Evolutionary conservation across 2,113 vertebrate genomes (phyloP).

Genomic region (Tretioscincus oriximinensis): DNA sequence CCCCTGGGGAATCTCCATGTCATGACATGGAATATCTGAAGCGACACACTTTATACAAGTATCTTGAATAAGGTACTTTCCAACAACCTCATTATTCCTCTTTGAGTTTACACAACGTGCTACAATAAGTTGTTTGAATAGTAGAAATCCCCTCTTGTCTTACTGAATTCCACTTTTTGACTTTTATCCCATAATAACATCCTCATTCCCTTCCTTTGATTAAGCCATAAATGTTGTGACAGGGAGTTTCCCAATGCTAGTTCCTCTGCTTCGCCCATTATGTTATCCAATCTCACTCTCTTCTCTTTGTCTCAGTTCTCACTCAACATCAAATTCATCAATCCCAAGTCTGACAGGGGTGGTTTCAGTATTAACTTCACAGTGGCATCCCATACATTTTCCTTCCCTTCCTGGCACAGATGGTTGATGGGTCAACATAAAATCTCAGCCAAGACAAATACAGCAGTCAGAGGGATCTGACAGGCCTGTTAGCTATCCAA

Average conservation of each 20-base stretch:
- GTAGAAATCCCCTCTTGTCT: background rate
- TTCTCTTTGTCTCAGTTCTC: background rate
- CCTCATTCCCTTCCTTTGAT: background rate
- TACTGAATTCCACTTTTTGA: conserved; percentile 10
- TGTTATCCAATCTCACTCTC: background rate
- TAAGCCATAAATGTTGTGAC: background rate
- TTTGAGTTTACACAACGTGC: background rate
- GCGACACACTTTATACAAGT: background rate
- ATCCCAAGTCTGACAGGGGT: background rate
- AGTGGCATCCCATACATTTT: conserved; percentile 2
- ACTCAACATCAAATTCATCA: conserved; percentile 20
- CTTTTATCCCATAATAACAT: background rate
- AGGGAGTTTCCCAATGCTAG: conserved; percentile 6
- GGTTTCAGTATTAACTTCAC: background rate
- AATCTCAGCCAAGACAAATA: conserved; percentile 32
- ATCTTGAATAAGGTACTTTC: background rate
- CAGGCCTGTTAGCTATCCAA: conserved; percentile 14
- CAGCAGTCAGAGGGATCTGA: background rate
- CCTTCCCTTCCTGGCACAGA: conserved; percentile 1
- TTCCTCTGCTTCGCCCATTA: background rate
- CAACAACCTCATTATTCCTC: background rate
- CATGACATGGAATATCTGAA: no score
- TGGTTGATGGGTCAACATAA: conserved; percentile 20
- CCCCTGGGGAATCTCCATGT: no score
- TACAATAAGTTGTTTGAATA: background rate